Conservation (phyloP, 2,888 invertebrate genomes). For the Torymus texanus region DNA sequence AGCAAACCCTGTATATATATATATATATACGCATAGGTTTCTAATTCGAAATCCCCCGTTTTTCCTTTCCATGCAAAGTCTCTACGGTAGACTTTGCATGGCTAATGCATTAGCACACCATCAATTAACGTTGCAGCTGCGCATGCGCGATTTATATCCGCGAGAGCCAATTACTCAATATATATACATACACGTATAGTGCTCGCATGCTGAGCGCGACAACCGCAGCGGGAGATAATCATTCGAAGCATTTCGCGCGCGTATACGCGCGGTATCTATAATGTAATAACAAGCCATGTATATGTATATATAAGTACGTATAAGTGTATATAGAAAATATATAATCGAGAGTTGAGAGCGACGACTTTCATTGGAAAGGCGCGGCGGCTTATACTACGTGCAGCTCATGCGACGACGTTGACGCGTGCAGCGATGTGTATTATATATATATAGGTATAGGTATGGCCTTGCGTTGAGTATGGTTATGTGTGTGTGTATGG, state of each 20-base stretch:
- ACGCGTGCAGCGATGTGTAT: too few relatives aligned
- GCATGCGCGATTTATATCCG: slow-evolving; percentile 22
- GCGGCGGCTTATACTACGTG: too few relatives aligned
- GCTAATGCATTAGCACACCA: slow-evolving; percentile 47
- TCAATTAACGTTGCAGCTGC: slow-evolving; percentile 31
- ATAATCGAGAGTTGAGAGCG: too few relatives aligned
- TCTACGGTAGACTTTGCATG: not conserved
- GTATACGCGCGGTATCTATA: not conserved
- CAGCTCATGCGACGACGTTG: too few relatives aligned
- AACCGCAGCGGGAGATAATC: too few relatives aligned
- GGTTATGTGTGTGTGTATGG: too few relatives aligned
- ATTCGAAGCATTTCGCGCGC: too few relatives aligned
- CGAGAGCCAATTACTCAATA: slow-evolving; percentile 32
- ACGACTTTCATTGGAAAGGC: too few relatives aligned
- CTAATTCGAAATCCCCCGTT: slow-evolving; percentile 10
- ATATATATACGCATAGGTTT: slow-evolving; percentile 5
- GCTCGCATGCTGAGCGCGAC: slow-evolving; percentile 24
- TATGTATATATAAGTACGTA: too few relatives aligned
- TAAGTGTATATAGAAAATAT: slow-evolving; percentile 8
- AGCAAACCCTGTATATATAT: too few relatives aligned
- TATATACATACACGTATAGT: slow-evolving; percentile 22
- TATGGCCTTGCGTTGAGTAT: too few relatives aligned
- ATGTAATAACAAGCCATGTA: slow-evolving; percentile 16
- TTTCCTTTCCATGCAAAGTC: not conserved
- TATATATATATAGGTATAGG: too few relatives aligned